Evolutionary conservation across 2,797 vertebrate species (phyloP), one percentile per base, ranked within the genome.

Genomic region (Gymnothorax javanicus): DNA sequence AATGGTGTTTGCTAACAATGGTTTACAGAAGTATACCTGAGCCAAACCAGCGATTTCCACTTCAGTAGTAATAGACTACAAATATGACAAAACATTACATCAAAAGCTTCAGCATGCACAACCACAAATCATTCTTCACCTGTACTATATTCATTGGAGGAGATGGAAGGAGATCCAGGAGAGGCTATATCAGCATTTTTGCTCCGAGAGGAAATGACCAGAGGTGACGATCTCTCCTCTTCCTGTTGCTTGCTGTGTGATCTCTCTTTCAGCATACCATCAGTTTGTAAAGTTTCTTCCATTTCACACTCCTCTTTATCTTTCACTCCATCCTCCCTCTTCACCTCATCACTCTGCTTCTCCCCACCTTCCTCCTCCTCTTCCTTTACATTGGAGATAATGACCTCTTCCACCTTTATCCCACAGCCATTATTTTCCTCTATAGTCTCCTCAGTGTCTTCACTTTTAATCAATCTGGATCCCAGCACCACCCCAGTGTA

Each of bases 191-290:
- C 20, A 7, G 73, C 13, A 33, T 77, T 33, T 15, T 77, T 15
- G 13, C 5, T 0, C 43, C 6, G 12, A 77, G 33, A 77, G 71
- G 71, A 73, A 73, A 33, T 73, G 13, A 73, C 71, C 33, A 5
- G 11, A 43, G 27, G 11, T 50, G 73, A 50, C 43, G 20, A 77
- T 27, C 73, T 15, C 43, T 77, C 73, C 73, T 50, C 73, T 77
- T 77, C 73, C 33, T 52, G 73, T 73, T 33, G 25, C 73, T 20
- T 77, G 4, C 33, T 50, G 43, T 77, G 2, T 77, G 15, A 77
- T 50, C 20, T 73, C 27, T 33, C 43, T 43, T 87, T 88, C 89
- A 87, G 90, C 60, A 81, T 88, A 85, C n/a, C 86, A 64, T 87
- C 57, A 20, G 85, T 60, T 52, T 64, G 4, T 4, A 1, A 4